Base-by-base conservation (phyloP, 2,113 vertebrate species). In the Sisor rabdophorus region DNA sequence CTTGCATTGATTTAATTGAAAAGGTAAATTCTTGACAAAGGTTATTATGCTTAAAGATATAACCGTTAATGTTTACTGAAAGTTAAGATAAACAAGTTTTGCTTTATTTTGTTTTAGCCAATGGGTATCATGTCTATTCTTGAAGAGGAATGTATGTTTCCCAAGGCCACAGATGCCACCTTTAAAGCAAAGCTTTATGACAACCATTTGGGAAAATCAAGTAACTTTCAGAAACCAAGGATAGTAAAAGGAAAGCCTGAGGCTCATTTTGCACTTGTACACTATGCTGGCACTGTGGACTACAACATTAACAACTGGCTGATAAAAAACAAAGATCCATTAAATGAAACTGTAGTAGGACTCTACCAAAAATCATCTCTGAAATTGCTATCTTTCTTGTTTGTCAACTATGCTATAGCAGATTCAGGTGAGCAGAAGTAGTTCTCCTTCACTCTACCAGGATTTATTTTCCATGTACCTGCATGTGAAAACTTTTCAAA, bases 271-370 rank as follows among this genome's bases (percentile, higher is more conserved):
- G 53, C 89, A 0, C 85, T 93, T 26, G 2, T 48, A 0, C 92
- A 93, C 80, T 93, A 93, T 0, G 91, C 92, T 0, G 92, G 92
- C 74, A 91, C 85, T 0, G 92, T 93, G 54, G 92, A 93, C 71
- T 93, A 93, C 86, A 93, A 93, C 81, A 92, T 93, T 82, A 15
- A 58, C 0, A 90, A 91, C 2, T 92, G 91, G 91, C 78, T 93
- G 47, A 75, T 90, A 79, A 92, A 93, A 85, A 93, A 92, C 84
- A 93, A 92, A 70, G 91, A 92, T 65, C 91, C 91, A 0, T 86
- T 93, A 58, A 92, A 92, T 0, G 91, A 92, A 75, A 93, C 91
- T 0, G 91, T 92, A 53, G 92, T 94, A 75, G 92, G 85, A 17
- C 83, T 93, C 52, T 94, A 91, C 82, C 92, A 93, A 83, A 94